phyloP scores from a whole-genome alignment of 2,888 invertebrate genomes.

The Drosophila multiciliata region DNA sequence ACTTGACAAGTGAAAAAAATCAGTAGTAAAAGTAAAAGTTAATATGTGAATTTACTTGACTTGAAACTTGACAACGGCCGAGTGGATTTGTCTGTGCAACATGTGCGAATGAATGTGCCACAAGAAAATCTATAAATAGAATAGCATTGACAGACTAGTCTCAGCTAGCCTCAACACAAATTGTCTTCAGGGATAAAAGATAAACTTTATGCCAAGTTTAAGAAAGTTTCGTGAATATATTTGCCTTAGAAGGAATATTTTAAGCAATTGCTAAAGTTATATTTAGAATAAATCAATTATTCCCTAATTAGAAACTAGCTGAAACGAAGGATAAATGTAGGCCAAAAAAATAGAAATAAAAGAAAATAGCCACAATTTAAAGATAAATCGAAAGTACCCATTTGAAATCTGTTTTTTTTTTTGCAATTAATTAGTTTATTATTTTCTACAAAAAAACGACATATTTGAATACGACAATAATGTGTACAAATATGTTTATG shows the following conservation, averaged over 20 bases:
- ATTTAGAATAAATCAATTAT: neutral
- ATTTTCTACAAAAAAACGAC: neutral
- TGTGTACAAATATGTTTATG: neutral
- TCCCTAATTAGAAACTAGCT: neutral
- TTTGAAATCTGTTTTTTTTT: no score
- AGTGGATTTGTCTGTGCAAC: neutral
- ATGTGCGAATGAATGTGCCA: no score
- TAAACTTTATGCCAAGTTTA: neutral
- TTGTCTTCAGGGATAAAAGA: neutral
- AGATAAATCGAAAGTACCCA: no score
- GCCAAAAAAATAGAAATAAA: neutral
- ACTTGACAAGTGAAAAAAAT: constrained; percentile 31
- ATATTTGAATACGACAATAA: neutral
- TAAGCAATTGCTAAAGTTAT: neutral
- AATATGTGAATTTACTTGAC: constrained; percentile 44
- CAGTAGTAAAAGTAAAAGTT: constrained; percentile 22
- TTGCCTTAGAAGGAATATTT: neutral
- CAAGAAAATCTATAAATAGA: constrained; percentile 19
- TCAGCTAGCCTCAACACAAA: constrained; percentile 23
- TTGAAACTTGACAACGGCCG: constrained; percentile 30
- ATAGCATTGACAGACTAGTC: constrained; percentile 7
- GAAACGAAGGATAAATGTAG: neutral
- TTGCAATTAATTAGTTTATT: neutral
- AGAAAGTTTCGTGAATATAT: neutral
- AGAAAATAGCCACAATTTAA: neutral